A percentile compares a stretch with the other conserved stretches of the same genome.
Evolutionary conservation across 2,888 invertebrate genomes (phyloP).

Genomic region (Cabera pusaria): DNA sequence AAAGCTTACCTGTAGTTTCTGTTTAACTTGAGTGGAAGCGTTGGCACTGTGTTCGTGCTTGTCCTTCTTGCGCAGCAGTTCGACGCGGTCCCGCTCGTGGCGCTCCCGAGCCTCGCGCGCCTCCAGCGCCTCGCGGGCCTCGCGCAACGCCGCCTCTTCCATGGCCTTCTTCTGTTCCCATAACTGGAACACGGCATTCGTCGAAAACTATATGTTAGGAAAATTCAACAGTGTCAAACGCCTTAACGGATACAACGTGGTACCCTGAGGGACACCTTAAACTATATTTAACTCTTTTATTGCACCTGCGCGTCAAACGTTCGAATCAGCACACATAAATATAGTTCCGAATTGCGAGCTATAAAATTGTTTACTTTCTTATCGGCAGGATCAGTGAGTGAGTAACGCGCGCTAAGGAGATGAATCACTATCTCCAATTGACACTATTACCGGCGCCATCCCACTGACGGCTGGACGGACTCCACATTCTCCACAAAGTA

Average conservation of each 20-base stretch:
- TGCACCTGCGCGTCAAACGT: no score
- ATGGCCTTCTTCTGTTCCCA: slow-evolving; percentile 95
- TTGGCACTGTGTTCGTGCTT: slow-evolving; percentile 98
- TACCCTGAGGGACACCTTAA: slow-evolving; percentile 14
- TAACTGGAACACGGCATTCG: slow-evolving; percentile 82
- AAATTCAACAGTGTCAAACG: slow-evolving; percentile 16
- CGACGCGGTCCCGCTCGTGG: slow-evolving; percentile 91
- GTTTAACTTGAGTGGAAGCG: slow-evolving; percentile 98
- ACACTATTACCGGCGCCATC: no score
- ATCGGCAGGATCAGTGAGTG: slow-evolving; percentile 21
- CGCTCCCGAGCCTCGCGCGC: slow-evolving; percentile 87
- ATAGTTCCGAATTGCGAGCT: slow-evolving; percentile 12
- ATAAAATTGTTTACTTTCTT: slow-evolving; percentile 25
- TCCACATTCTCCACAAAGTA: slow-evolving; percentile 36
- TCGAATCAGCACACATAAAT: slow-evolving; percentile 19
- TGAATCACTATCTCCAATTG: slow-evolving; percentile 34
- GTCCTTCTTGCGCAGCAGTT: slow-evolving; percentile 95
- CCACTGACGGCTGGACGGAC: no score
- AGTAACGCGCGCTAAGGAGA: slow-evolving; percentile 25
- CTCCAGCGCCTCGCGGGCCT: slow-evolving; percentile 90
- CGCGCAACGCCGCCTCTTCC: slow-evolving; percentile 91
- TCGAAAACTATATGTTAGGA: slow-evolving; percentile 33
- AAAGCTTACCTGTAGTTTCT: slow-evolving; percentile 93
- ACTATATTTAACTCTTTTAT: no score
- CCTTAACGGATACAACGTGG: slow-evolving; percentile 8